Percentiles rank a stretch among this genome's conserved stretches.
phyloP scores from a whole-genome alignment of 1,140 invertebrate species.

The Leptestheria dahalacensis region DNA sequence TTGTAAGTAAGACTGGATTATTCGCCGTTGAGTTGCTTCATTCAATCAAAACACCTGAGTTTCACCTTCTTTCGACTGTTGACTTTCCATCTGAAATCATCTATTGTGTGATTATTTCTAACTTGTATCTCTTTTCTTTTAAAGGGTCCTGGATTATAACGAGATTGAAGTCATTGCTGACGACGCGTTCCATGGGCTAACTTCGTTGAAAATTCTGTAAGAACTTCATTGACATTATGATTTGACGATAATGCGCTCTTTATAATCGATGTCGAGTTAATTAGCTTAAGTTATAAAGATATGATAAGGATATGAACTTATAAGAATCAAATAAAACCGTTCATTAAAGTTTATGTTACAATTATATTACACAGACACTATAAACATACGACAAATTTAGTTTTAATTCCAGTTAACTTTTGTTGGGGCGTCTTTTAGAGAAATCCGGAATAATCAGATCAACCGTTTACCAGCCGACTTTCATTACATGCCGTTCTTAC shows the following conservation, averaged over 20 bases:
- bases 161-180: conserved; percentile 44
- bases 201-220: conserved; percentile 50
- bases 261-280: too few relatives aligned
- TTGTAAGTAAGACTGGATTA: conserved; percentile 41
- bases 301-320: too few relatives aligned
- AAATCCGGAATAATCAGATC: not conserved
- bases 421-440: not conserved
- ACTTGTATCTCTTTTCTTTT: conserved; percentile 27
- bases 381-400: too few relatives aligned
- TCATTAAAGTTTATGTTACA: too few relatives aligned
- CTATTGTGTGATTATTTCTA: conserved; percentile 5
- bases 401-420: not conserved
- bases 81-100: too few relatives aligned
- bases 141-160: conserved; percentile 49
- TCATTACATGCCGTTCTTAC: not conserved
- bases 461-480: not conserved
- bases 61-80: not conserved
- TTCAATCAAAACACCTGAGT: too few relatives aligned
- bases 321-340: too few relatives aligned
- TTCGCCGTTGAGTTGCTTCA: not conserved
- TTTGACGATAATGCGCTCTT: conserved; percentile 16
- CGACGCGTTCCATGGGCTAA: conserved; percentile 45
- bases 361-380: too few relatives aligned
- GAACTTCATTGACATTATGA: not conserved
- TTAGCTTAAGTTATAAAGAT: too few relatives aligned